Conservation (phyloP, 2,888 invertebrate species). For the Scaptomyza reducta region DNA sequence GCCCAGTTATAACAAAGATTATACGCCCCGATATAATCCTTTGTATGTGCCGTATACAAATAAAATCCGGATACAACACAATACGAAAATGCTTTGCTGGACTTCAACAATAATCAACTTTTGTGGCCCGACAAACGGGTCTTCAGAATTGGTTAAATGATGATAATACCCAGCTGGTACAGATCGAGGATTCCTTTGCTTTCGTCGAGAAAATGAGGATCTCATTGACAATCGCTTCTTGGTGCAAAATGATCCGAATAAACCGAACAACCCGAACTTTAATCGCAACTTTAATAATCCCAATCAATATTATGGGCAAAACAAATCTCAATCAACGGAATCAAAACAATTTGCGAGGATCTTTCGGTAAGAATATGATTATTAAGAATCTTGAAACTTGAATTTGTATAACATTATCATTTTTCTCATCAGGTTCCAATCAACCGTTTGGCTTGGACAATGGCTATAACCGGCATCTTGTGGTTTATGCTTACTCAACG, state of each 20-base stretch:
- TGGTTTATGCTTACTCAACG: constrained; percentile 91
- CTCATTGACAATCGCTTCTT: constrained; percentile 83
- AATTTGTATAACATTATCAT: background rate
- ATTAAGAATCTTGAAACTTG: too few species aligned
- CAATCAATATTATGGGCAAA: constrained; percentile 74
- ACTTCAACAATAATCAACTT: constrained; percentile 73
- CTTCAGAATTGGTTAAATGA: constrained; percentile 93
- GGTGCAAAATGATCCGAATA: constrained; percentile 71
- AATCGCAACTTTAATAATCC: constrained; percentile 69
- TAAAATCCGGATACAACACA: constrained; percentile 63
- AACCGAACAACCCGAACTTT: constrained; percentile 71
- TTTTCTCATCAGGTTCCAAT: constrained; percentile 57
- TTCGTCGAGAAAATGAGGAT: constrained; percentile 86
- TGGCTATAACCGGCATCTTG: constrained; percentile 88
- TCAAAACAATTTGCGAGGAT: constrained; percentile 77
- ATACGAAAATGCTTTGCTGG: constrained; percentile 78
- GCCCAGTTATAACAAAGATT: constrained; percentile 78
- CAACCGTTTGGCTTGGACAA: constrained; percentile 68
- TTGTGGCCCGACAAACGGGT: constrained; percentile 90
- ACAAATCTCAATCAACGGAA: constrained; percentile 66
- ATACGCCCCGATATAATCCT: constrained; percentile 81
- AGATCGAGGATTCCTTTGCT: constrained; percentile 93
- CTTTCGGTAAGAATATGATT: constrained; percentile 60
- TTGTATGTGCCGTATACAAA: constrained; percentile 75
- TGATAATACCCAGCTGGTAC: constrained; percentile 91